Percentiles rank a stretch among this genome's conserved stretches.
Conservation (phyloP, 2,797 vertebrate species). For the Pangasius djambal region DNA sequence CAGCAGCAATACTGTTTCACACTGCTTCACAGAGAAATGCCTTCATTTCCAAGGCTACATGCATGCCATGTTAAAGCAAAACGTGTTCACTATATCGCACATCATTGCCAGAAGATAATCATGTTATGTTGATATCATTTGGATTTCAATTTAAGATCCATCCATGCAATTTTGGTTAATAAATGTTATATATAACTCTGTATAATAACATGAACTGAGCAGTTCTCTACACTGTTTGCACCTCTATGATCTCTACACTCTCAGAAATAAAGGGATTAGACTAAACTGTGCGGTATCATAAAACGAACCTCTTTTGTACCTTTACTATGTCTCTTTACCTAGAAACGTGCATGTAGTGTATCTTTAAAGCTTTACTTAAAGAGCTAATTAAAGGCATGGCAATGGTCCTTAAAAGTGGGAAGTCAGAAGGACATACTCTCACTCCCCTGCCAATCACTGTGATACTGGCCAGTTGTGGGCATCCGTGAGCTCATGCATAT, state of each 20-base stretch:
- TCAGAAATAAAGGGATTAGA: neutral
- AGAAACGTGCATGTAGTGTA: neutral
- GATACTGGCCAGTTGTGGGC: neutral
- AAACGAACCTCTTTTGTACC: neutral
- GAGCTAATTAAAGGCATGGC: neutral
- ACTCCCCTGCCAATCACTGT: neutral
- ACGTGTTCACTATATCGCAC: neutral
- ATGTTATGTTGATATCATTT: neutral
- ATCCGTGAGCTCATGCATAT: neutral
- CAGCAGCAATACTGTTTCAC: neutral
- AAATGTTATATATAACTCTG: neutral
- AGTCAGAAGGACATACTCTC: neutral
- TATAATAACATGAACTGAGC: neutral
- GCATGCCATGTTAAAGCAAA: neutral
- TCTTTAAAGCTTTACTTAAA: neutral
- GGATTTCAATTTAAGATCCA: neutral
- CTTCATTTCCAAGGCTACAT: neutral
- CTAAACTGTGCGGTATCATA: neutral
- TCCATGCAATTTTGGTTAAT: neutral
- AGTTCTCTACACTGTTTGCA: neutral
- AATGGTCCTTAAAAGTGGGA: neutral
- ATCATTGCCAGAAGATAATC: neutral
- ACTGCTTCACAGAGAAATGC: neutral
- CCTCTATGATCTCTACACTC: neutral
- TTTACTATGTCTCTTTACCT: neutral